Base-by-base conservation (phyloP, 2,888 invertebrate species). In the Digitonthophagus gazella region DNA sequence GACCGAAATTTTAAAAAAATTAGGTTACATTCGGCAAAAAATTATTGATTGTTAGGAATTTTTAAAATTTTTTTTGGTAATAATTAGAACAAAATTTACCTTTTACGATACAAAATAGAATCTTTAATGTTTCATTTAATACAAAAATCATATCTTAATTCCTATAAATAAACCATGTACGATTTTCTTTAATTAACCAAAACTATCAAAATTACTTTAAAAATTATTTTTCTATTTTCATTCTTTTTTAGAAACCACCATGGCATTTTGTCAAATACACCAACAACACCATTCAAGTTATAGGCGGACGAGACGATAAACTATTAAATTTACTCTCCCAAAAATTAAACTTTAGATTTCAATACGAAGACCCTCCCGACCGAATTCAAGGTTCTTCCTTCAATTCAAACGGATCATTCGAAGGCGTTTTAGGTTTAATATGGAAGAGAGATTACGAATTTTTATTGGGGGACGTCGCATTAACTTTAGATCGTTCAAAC, bases 181-280 rank as follows among this genome's bases (percentile, higher is more conserved):
- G n/a, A n/a, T n/a, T n/a, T n/a, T n/a, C n/a, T n/a, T n/a, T n/a
- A n/a, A n/a, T n/a, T n/a, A n/a, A n/a, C n/a, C n/a, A n/a, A n/a
- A n/a, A n/a, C n/a, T n/a, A n/a, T n/a, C n/a, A n/a, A n/a, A n/a
- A n/a, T n/a, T n/a, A n/a, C n/a, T n/a, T n/a, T n/a, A n/a, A n/a
- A n/a, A n/a, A n/a, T n/a, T n/a, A n/a, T n/a, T n/a, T n/a, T n/a
- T n/a, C n/a, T n/a, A n/a, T 57, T 15, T 15, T 2, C 11, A 64
- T 20, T 1, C 3, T 6, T 66, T 76, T 77, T 15, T 73, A 86
- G 85, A 86, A 85, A 80, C 92, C 92, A 0, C 92, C 92, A 0
- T 92, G 92, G 92, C 89, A 91, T 81, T 92, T 91, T 79, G 90
- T 92, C 0, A 84, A 82, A 68, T 89, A 89, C 78, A 84, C 84